Conservation (phyloP, 2,797 vertebrate species). For the Etheostoma nigrum region DNA sequence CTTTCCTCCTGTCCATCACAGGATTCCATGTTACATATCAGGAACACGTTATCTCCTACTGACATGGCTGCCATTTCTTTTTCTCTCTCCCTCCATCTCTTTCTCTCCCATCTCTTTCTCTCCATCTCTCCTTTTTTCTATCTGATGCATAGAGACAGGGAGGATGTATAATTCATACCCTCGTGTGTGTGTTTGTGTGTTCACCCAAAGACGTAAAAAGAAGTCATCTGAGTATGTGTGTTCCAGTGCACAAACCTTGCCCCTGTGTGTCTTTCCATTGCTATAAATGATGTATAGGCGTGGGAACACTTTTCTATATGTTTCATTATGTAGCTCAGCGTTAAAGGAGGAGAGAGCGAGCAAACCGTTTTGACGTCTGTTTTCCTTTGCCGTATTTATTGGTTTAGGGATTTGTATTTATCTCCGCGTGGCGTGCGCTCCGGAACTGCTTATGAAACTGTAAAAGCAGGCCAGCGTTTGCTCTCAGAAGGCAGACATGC, state of each 20-base stretch:
- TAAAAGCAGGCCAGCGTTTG: conserved; percentile 69
- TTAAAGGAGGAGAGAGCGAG: conserved; percentile 46
- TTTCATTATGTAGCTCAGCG: conserved; percentile 42
- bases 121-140: conserved; percentile 52
- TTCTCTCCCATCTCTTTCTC: neutral
- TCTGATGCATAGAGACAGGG: conserved; percentile 91
- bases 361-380: conserved; percentile 56
- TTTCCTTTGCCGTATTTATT: conserved; percentile 56
- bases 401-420: conserved; percentile 58
- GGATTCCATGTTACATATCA: conserved; percentile 51
- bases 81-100: conserved; percentile 35
- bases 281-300: conserved; percentile 72
- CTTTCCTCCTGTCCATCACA: conserved; percentile 30
- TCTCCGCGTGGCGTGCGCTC: conserved; percentile 35
- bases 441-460: conserved; percentile 64
- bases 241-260: conserved; percentile 29
- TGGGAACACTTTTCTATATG: conserved; percentile 64
- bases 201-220: conserved; percentile 60
- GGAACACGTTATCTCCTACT: conserved; percentile 55
- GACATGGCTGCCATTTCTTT: conserved; percentile 53
- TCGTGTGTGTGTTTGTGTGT: conserved; percentile 69
- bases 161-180: conserved; percentile 91
- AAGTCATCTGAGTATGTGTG: conserved; percentile 66
- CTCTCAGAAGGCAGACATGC: conserved; percentile 73
- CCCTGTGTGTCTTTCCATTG: conserved; percentile 46